phyloP scores from a whole-genome alignment of 2,888 invertebrate genomes.

The Argyra leucocephala region DNA sequence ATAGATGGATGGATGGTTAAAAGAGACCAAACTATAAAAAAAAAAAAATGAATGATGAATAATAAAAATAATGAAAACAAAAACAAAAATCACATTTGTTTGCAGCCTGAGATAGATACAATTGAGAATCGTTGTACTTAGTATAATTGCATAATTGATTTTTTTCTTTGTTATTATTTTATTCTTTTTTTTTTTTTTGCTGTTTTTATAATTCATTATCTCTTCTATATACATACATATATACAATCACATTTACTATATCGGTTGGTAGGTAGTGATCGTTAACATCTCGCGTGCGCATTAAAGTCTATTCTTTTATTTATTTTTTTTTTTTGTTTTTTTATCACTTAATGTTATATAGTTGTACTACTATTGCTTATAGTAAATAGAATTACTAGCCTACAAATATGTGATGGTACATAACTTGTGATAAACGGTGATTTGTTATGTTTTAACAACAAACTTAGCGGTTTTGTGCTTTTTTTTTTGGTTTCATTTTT shows the following conservation, averaged over 20 bases:
- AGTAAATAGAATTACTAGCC: not conserved
- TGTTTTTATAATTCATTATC: no score
- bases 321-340: no score
- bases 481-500: no score
- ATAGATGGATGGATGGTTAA: not conserved
- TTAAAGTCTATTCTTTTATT: not conserved
- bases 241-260: no score
- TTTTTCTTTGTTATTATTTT: not conserved
- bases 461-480: not conserved
- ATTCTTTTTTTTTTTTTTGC: not conserved
- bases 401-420: not conserved
- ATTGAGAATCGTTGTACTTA: not conserved
- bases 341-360: no score
- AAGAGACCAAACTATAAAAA: not conserved
- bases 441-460: not conserved
- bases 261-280: not conserved
- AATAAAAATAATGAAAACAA: not conserved
- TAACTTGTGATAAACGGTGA: constrained; percentile 1
- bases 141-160: constrained; percentile 5
- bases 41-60: not conserved
- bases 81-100: no score
- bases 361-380: not conserved
- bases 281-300: constrained; percentile 1
- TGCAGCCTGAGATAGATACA: no score
- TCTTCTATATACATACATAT: no score